Evolutionary conservation across 2,797 vertebrate species (phyloP).

Genomic region (Mormyrops boulengeri): DNA sequence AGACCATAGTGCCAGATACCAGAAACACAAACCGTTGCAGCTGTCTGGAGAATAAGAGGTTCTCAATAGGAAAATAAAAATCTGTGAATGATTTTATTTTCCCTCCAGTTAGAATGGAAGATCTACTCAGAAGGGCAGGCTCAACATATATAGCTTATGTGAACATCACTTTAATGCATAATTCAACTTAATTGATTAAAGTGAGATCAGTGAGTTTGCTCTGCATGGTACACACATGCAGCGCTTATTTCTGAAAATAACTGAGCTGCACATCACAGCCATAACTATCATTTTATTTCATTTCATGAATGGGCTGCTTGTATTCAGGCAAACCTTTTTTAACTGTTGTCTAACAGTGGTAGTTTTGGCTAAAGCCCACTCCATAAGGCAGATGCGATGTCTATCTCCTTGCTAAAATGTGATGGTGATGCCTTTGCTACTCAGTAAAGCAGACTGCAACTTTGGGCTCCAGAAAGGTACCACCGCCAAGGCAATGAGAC

Average conservation of each 20-base stretch:
- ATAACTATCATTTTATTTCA: constrained; percentile 11
- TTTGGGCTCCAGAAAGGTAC: constrained; percentile 16
- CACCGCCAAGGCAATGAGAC: constrained; percentile 19
- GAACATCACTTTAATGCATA: neutral
- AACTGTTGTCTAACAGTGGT: constrained; percentile 23
- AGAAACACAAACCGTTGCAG: neutral
- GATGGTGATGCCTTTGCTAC: neutral
- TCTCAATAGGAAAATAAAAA: neutral
- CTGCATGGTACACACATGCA: neutral
- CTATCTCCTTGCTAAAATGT: constrained; percentile 19
- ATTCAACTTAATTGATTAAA: neutral
- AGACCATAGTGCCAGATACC: neutral
- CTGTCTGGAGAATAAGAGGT: neutral
- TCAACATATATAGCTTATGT: neutral
- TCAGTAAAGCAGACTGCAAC: neutral
- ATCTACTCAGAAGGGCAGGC: neutral
- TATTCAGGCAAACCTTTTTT: constrained; percentile 23
- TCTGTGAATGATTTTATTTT: neutral
- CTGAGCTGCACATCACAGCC: neutral
- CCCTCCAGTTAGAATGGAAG: neutral
- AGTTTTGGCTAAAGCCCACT: constrained; percentile 26
- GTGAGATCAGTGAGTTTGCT: neutral
- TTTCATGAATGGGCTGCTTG: constrained; percentile 29
- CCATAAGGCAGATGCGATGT: constrained; percentile 13
- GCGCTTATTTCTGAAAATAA: neutral